These are phyloP conservation scores for Teleogryllus oceanicus DNA, from an alignment of 2,888 invertebrate genomes.

Conservation along the genomic window DNA sequence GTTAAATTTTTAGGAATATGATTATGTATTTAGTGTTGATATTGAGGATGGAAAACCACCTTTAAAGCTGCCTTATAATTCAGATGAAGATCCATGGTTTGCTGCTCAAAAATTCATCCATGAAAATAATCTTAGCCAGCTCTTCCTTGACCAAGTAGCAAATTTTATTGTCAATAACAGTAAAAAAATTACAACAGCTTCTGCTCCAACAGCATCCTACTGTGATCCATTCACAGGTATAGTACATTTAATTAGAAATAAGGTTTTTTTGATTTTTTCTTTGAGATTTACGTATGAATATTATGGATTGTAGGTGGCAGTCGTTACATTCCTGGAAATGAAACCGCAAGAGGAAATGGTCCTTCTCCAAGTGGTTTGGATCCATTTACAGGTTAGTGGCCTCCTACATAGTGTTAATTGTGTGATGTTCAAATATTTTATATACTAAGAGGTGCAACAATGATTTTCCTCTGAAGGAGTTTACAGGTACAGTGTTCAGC, in stretches of 20 bases:
- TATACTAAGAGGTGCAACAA: too few species aligned
- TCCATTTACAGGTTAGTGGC: conserved; percentile 46
- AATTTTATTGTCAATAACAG: conserved; percentile 88
- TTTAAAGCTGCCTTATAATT: conserved; percentile 87
- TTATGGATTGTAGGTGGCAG: conserved; percentile 59
- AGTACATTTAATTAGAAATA: background rate
- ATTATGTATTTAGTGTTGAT: conserved; percentile 94
- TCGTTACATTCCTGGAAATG: conserved; percentile 62
- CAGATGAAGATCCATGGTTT: conserved; percentile 85
- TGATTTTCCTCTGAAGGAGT: too few species aligned
- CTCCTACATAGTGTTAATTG: too few species aligned
- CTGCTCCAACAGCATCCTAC: conserved; percentile 41
- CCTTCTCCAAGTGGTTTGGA: conserved; percentile 43
- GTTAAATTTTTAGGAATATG: conserved; percentile 64
- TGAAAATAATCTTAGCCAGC: conserved; percentile 76
- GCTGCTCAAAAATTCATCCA: conserved; percentile 89
- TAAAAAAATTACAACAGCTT: conserved; percentile 38
- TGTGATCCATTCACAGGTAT: conserved; percentile 61
- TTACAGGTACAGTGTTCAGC: too few species aligned
- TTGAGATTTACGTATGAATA: background rate
- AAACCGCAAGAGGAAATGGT: background rate
- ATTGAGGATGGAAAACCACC: conserved; percentile 86
- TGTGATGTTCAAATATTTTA: too few species aligned
- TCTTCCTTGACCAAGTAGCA: conserved; percentile 83
- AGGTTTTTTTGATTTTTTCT: background rate